Evolutionary conservation across 2,113 vertebrate genomes (phyloP).

Genomic region (Euleptes europaea): DNA sequence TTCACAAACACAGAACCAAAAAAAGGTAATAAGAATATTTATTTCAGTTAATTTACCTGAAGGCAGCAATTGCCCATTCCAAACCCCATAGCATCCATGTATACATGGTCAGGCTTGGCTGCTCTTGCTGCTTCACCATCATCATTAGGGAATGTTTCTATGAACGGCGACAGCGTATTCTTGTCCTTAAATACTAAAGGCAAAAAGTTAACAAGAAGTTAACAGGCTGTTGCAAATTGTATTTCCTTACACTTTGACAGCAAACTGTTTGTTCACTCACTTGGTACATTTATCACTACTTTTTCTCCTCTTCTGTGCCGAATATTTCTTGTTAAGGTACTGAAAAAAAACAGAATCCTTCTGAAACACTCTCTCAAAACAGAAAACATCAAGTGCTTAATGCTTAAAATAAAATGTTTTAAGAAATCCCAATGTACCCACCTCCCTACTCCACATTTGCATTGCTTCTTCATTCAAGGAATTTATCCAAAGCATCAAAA

Average conservation of each 20-base stretch:
- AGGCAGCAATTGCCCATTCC: constrained; percentile 99
- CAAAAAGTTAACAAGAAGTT: constrained; percentile 38
- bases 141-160: constrained; percentile 88
- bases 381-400: not conserved
- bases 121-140: constrained; percentile 86
- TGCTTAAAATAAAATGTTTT: not conserved
- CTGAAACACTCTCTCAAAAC: not conserved
- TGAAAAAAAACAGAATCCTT: constrained; percentile 62
- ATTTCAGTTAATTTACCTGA: constrained; percentile 80
- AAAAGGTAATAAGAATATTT: not conserved
- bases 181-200: constrained; percentile 92
- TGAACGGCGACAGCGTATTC: constrained; percentile 87
- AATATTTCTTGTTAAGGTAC: constrained; percentile 95
- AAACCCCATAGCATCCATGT: constrained; percentile 99
- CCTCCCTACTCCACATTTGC: not conserved
- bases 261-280: constrained; percentile 74
- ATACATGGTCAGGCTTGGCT: constrained; percentile 89
- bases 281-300: constrained; percentile 95
- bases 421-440: not conserved
- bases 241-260: constrained; percentile 1
- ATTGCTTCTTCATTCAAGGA: not conserved
- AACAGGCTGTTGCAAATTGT: not conserved
- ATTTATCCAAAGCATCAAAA: not conserved
- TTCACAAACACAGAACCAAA: not conserved
- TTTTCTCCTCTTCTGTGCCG: constrained; percentile 95